Conservation (phyloP, 2,888 invertebrate species). For the Meteorus cinctellus region DNA sequence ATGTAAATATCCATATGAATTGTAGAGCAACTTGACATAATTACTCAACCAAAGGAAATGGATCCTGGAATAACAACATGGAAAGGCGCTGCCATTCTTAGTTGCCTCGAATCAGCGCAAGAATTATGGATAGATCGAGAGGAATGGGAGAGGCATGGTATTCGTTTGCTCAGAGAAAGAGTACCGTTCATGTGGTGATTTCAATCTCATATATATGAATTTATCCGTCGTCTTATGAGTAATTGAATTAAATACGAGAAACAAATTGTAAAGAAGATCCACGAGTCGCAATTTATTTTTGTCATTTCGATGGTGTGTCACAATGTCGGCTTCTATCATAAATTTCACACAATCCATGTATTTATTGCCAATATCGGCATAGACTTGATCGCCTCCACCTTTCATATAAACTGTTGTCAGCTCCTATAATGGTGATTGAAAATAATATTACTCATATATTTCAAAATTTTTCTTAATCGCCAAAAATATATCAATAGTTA, state of each 20-base stretch:
- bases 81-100: constrained; percentile 96
- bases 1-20: constrained; percentile 25
- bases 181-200: constrained; percentile 92
- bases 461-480: not conserved
- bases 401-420: constrained; percentile 57
- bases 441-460: constrained; percentile 21
- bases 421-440: constrained; percentile 52
- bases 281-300: constrained; percentile 61
- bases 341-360: constrained; percentile 54
- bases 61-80: constrained; percentile 92
- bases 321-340: constrained; percentile 62
- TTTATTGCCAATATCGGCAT: constrained; percentile 56
- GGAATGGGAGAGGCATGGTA: constrained; percentile 91
- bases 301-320: constrained; percentile 62
- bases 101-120: constrained; percentile 92
- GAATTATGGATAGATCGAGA: constrained; percentile 91
- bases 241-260: not conserved
- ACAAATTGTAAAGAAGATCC: constrained; percentile 53
- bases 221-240: not conserved
- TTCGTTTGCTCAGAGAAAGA: constrained; percentile 89
- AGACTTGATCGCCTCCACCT: constrained; percentile 65
- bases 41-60: constrained; percentile 92
- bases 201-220: not conserved
- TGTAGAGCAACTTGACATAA: constrained; percentile 88
- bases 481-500: constrained; percentile 38